phyloP scores from a whole-genome alignment of 2,888 invertebrate species.

The Mythimna impura region DNA sequence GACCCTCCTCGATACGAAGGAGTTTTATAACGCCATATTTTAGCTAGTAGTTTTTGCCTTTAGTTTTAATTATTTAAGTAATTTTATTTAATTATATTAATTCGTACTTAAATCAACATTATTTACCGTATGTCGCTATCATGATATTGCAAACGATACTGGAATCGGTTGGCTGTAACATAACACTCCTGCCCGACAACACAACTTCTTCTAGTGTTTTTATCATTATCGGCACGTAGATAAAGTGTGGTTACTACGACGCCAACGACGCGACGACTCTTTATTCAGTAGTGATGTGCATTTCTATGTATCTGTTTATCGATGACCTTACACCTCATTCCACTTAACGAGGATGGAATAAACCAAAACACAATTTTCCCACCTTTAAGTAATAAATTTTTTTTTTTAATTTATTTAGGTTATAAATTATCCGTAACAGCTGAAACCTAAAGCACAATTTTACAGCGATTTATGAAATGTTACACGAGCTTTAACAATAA shows the following conservation, averaged over 20 bases:
- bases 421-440: slow-evolving; percentile 24
- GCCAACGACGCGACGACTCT: not conserved
- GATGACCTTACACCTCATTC: not conserved
- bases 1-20: too few species aligned
- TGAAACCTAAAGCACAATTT: slow-evolving; percentile 21
- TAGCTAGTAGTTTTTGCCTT: too few species aligned
- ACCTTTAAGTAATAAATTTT: not conserved
- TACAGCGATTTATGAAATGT: slow-evolving; percentile 34
- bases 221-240: slow-evolving; percentile 19
- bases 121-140: not conserved
- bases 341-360: not conserved
- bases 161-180: slow-evolving; percentile 6
- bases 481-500: slow-evolving; percentile 31
- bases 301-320: not conserved
- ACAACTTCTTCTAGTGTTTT: slow-evolving; percentile 12
- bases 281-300: slow-evolving; percentile 15
- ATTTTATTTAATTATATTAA: too few species aligned
- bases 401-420: not conserved
- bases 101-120: not conserved
- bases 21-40: too few species aligned
- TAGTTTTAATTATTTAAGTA: too few species aligned
- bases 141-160: not conserved
- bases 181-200: slow-evolving; percentile 10
- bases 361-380: not conserved
- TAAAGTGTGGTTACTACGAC: not conserved